phyloP scores from a whole-genome alignment of 2,797 vertebrate genomes.

The Hafferia zeledoni region DNA sequence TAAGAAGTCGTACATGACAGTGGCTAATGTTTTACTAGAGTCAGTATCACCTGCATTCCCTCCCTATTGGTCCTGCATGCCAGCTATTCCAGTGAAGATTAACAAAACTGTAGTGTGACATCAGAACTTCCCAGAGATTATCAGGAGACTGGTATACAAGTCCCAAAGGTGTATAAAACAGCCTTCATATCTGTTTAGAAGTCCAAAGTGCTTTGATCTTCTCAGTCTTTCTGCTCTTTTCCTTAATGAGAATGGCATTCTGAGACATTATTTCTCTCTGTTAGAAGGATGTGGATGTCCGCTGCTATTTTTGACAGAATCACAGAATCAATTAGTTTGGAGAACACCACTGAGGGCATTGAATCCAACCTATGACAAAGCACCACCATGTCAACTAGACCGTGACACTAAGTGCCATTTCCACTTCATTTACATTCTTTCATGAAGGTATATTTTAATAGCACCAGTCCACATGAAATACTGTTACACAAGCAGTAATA shows the following conservation, averaged over 20 bases:
- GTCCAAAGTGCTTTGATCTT: background rate
- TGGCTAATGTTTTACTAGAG: background rate
- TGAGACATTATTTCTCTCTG: background rate
- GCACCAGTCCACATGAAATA: background rate
- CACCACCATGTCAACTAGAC: background rate
- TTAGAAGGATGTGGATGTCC: background rate
- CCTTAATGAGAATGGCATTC: background rate
- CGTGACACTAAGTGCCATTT: too few species aligned
- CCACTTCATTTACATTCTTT: background rate
- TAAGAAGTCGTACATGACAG: background rate
- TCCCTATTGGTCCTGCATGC: background rate
- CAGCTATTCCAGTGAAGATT: background rate
- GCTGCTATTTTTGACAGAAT: background rate
- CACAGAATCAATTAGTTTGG: background rate
- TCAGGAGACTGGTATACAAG: background rate
- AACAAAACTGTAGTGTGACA: background rate
- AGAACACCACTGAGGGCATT: background rate
- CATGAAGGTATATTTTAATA: background rate
- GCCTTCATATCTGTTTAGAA: background rate
- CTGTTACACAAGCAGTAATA: background rate
- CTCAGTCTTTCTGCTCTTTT: background rate
- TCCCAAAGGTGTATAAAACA: background rate
- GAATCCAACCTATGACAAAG: background rate
- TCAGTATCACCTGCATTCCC: background rate
- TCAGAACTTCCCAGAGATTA: background rate